A percentile compares a stretch with the other conserved stretches of the same genome.
These are phyloP conservation scores for Onthophagus sagittarius DNA, from an alignment of 2,888 invertebrate species.

Conservation along the genomic window DNA sequence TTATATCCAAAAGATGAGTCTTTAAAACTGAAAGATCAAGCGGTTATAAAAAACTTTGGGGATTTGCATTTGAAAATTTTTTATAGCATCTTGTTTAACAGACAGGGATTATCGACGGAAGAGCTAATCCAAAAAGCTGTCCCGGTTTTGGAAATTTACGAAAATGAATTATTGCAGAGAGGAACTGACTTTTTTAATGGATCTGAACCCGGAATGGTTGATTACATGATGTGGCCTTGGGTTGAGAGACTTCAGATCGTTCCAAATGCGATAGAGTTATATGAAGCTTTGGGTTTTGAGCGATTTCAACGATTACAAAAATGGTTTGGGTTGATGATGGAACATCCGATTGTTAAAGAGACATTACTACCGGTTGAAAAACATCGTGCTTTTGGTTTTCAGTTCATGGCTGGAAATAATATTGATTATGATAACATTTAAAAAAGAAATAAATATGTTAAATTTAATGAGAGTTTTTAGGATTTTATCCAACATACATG, in stretches of 20 bases:
- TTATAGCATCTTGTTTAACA: conserved; percentile 29
- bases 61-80: conserved; percentile 33
- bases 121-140: conserved; percentile 39
- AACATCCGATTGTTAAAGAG: background rate
- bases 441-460: background rate
- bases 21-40: conserved; percentile 36
- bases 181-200: conserved; percentile 20
- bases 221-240: conserved; percentile 45
- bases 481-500: too few relatives aligned
- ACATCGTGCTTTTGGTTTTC: background rate
- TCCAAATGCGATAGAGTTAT: background rate
- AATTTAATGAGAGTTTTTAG: too few relatives aligned
- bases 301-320: background rate
- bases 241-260: conserved; percentile 32
- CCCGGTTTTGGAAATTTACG: conserved; percentile 38
- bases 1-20: conserved; percentile 50
- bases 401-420: background rate
- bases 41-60: conserved; percentile 39
- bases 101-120: conserved; percentile 34
- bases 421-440: background rate
- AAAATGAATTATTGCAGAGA: conserved; percentile 37
- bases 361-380: background rate
- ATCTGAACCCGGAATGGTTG: conserved; percentile 33
- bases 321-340: background rate
- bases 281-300: background rate